Conservation (phyloP, 2,113 vertebrate genomes). For the Calidris pygmaea region DNA sequence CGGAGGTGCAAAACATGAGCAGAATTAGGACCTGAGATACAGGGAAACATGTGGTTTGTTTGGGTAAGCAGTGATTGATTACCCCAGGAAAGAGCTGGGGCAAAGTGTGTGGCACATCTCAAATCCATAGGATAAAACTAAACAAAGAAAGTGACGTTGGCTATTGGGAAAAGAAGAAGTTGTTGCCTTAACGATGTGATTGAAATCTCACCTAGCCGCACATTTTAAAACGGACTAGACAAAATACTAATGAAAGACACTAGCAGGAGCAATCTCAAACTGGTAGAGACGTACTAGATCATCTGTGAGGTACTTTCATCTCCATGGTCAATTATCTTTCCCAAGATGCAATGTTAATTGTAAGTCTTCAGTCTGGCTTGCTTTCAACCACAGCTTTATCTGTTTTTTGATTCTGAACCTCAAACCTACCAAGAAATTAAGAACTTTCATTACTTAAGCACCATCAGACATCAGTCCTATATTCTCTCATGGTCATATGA, state of each 20-base stretch:
- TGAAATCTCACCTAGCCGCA: background rate
- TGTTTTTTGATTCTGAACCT: background rate
- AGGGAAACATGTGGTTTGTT: background rate
- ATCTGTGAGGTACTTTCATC: background rate
- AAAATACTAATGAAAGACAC: background rate
- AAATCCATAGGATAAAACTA: background rate
- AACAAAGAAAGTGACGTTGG: background rate
- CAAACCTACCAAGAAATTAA: background rate
- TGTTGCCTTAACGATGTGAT: background rate
- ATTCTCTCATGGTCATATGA: background rate
- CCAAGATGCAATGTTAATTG: background rate
- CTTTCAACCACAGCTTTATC: background rate
- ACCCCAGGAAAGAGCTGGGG: background rate
- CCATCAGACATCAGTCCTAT: background rate
- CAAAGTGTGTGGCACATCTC: background rate
- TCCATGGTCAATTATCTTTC: background rate
- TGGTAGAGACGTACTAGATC: background rate
- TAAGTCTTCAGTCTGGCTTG: background rate
- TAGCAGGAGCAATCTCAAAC: background rate
- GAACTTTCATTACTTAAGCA: background rate
- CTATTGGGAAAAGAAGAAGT: background rate
- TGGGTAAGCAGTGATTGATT: background rate
- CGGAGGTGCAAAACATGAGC: background rate
- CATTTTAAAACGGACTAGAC: background rate
- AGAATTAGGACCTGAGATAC: background rate